phyloP scores from a whole-genome alignment of 2,113 vertebrate species.

The Sander vitreus region DNA sequence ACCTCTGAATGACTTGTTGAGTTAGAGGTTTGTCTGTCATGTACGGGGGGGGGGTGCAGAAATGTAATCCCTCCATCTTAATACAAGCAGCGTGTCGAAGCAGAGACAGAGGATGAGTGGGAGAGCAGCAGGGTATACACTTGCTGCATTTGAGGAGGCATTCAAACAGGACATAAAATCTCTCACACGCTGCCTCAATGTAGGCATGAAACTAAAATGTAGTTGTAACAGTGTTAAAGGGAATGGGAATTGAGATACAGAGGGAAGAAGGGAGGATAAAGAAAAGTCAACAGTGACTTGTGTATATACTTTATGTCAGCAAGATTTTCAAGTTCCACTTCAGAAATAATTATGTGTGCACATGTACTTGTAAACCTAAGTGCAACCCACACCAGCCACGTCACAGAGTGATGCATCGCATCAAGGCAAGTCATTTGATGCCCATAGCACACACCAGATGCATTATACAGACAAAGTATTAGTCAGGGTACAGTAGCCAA shows the following conservation, averaged over 20 bases:
- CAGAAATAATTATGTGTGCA: background rate
- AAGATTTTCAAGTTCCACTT: background rate
- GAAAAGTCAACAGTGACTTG: background rate
- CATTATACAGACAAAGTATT: background rate
- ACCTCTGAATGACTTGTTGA: background rate
- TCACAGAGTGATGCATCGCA: background rate
- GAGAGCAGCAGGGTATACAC: slow-evolving; percentile 39
- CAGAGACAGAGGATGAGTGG: slow-evolving; percentile 38
- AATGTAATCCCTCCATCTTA: slow-evolving; percentile 37
- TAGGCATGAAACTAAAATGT: background rate
- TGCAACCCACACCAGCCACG: no score
- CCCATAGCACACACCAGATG: background rate
- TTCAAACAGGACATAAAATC: slow-evolving; percentile 3
- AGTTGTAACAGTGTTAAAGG: background rate
- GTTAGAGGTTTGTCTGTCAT: background rate
- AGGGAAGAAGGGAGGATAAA: background rate
- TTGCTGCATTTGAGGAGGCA: slow-evolving; percentile 26
- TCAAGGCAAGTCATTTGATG: background rate
- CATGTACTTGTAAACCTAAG: background rate
- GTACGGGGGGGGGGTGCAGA: background rate
- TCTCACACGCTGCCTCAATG: background rate
- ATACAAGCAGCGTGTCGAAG: slow-evolving; percentile 33
- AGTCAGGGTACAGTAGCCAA: background rate
- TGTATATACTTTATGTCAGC: background rate
- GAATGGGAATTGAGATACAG: background rate